Evolutionary conservation across 2,888 invertebrate genomes (phyloP).

Genomic region (Drosophila cracens): DNA sequence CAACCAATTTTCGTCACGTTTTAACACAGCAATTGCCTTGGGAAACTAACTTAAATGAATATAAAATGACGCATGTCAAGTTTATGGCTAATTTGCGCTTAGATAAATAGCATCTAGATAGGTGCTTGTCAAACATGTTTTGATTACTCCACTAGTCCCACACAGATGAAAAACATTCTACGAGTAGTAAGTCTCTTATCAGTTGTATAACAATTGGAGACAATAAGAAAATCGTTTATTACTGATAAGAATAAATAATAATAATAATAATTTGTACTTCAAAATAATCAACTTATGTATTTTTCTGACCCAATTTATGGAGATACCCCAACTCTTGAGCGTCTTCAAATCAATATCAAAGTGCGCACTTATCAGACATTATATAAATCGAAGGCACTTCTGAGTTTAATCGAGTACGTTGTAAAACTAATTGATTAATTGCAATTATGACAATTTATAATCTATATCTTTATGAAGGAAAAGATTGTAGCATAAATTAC

Average conservation of each 20-base stretch:
- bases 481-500: background rate
- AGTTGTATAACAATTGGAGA: background rate
- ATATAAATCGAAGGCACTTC: constrained; percentile 1
- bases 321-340: background rate
- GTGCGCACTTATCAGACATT: constrained; percentile 2
- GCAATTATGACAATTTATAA: constrained; percentile 18
- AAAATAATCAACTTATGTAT: background rate
- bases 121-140: background rate
- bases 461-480: constrained; percentile 30
- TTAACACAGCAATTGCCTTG: constrained; percentile 10
- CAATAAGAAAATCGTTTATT: background rate
- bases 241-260: background rate
- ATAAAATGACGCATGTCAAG: constrained; percentile 30
- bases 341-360: background rate
- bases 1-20: constrained; percentile 50
- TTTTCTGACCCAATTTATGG: background rate
- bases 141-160: background rate
- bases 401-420: constrained; percentile 16
- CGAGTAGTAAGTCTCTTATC: background rate
- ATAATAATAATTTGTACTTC: background rate
- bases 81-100: constrained; percentile 2
- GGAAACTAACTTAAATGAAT: constrained; percentile 14
- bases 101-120: constrained; percentile 1
- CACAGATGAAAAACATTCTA: constrained; percentile 11
- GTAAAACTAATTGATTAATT: constrained; percentile 50